Conservation (phyloP, 2,797 vertebrate species). For the Pangasius larnaudii region DNA sequence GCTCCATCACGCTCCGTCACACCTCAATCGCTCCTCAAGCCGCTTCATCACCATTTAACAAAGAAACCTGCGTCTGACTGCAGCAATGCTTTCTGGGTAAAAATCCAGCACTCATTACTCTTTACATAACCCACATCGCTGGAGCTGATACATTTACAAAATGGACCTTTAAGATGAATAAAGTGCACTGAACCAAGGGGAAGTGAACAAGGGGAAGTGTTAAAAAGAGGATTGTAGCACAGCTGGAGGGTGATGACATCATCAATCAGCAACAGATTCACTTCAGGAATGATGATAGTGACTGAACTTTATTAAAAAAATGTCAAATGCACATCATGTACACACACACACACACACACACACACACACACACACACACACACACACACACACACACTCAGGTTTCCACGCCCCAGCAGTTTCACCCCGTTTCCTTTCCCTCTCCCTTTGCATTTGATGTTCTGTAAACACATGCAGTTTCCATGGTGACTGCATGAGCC, state of each 20-base stretch:
- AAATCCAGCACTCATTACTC: background rate
- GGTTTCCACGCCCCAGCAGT: constrained; percentile 24
- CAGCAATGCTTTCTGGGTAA: constrained; percentile 1
- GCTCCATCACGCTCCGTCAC: background rate
- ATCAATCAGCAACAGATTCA: background rate
- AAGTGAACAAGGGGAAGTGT: background rate
- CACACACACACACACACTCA: constrained; percentile 15
- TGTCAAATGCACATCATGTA: background rate
- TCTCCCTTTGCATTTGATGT: constrained; percentile 63
- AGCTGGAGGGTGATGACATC: background rate
- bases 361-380: background rate
- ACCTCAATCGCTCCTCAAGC: background rate
- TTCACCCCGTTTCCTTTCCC: constrained; percentile 34
- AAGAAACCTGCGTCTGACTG: background rate
- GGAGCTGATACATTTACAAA: background rate
- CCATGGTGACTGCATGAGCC: constrained; percentile 78
- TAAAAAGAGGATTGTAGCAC: background rate
- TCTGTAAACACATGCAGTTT: constrained; percentile 89
- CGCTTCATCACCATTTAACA: background rate
- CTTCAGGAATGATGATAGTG: background rate
- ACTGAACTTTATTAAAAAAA: background rate
- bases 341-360: background rate
- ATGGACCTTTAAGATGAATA: too few species aligned
- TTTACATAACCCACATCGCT: background rate
- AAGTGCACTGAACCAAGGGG: background rate